A percentile compares a stretch with the other conserved stretches of the same genome.
Evolutionary conservation across 2,888 invertebrate genomes (phyloP).

Genomic region (Lissonota sp.): DNA sequence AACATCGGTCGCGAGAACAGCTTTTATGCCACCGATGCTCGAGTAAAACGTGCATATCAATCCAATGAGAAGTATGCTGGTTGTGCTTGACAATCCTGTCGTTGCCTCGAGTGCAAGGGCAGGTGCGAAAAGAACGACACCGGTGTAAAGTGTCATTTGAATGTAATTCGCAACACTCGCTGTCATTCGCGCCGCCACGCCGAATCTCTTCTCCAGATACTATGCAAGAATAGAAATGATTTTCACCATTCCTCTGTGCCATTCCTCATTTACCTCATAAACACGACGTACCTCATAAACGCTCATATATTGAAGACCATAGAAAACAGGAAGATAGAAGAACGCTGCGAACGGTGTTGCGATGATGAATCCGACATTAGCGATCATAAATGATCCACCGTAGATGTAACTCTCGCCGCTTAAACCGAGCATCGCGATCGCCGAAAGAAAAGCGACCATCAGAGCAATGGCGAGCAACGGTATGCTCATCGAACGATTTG

Average conservation of each 20-base stretch:
- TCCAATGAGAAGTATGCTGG: conserved; percentile 84
- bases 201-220: conserved; percentile 88
- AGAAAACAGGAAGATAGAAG: conserved; percentile 94
- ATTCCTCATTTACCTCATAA: conserved; percentile 89
- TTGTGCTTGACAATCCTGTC: conserved; percentile 83
- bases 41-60: conserved; percentile 94
- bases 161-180: conserved; percentile 86
- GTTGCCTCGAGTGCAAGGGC: conserved; percentile 87
- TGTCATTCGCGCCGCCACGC: conserved; percentile 84
- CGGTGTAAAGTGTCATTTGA: conserved; percentile 86
- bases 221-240: conserved; percentile 79
- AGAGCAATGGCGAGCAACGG: conserved; percentile 94
- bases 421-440: conserved; percentile 94
- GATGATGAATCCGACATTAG: conserved; percentile 91
- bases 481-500: conserved; percentile 92
- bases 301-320: conserved; percentile 92
- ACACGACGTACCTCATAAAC: conserved; percentile 95
- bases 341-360: conserved; percentile 92
- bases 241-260: not conserved
- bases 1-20: conserved; percentile 94
- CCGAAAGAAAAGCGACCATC: conserved; percentile 98
- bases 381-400: conserved; percentile 92
- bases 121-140: conserved; percentile 88
- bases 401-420: conserved; percentile 94
- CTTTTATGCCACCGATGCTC: conserved; percentile 95